phyloP scores from a whole-genome alignment of 2,888 invertebrate genomes.

The Trachelus iudaicus region DNA sequence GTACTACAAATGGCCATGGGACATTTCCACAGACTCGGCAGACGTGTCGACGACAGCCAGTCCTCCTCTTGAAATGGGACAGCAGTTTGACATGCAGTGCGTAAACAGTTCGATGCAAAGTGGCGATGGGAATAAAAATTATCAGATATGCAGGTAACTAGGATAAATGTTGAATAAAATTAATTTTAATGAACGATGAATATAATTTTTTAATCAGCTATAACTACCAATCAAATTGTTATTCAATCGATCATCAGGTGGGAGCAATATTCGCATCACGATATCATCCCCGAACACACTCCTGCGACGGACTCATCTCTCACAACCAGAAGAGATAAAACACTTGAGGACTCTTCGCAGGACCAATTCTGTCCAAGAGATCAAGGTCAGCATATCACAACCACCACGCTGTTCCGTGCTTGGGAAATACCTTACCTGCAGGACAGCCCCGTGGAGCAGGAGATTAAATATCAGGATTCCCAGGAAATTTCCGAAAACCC shows the following conservation, averaged over 20 bases:
- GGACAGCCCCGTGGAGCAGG: conserved; percentile 12
- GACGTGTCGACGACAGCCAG: conserved; percentile 7
- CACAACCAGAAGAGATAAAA: neutral
- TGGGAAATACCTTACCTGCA: conserved; percentile 43
- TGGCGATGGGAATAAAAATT: conserved; percentile 35
- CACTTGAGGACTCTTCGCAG: conserved; percentile 9
- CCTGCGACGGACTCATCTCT: neutral
- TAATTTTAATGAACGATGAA: neutral
- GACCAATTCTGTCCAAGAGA: conserved; percentile 4
- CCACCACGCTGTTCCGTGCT: conserved; percentile 34
- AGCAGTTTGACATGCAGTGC: conserved; percentile 5
- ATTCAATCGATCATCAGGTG: conserved; percentile 20
- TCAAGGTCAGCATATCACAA: conserved; percentile 1
- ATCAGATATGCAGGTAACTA: conserved; percentile 34
- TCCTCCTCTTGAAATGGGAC: conserved; percentile 8
- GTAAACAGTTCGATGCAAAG: conserved; percentile 19
- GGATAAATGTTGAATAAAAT: neutral
- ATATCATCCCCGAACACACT: neutral
- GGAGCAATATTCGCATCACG: conserved; percentile 29
- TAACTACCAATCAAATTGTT: neutral
- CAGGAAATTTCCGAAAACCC: conserved; percentile 15
- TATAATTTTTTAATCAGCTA: neutral
- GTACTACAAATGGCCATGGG: conserved; percentile 34
- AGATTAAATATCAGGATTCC: conserved; percentile 23
- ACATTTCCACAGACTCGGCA: conserved; percentile 5